A percentile compares a stretch with the other conserved stretches of the same genome.
Conservation (phyloP, 2,797 vertebrate genomes). For the Falco cherrug region DNA sequence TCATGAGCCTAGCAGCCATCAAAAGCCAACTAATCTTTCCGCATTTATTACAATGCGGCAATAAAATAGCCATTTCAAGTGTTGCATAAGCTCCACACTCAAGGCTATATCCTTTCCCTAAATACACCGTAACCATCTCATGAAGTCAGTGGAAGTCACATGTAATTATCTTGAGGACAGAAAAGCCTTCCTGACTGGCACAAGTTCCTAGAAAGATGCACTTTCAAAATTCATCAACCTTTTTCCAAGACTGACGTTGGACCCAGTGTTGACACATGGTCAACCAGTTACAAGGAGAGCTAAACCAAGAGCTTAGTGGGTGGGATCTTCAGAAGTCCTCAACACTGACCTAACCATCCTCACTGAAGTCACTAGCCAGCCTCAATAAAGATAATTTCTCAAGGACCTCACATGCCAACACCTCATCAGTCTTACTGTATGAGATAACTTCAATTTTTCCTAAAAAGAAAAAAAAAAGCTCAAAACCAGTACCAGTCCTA, state of each 20-base stretch:
- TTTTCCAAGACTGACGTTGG: background rate
- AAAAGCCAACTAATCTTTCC: background rate
- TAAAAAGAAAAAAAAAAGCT: background rate
- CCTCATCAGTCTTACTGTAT: accelerated
- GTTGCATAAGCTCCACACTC: background rate
- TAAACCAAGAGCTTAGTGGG: accelerated
- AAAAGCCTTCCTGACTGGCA: background rate
- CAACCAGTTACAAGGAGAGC: background rate
- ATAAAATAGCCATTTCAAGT: background rate
- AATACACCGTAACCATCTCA: accelerated
- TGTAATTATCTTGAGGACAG: background rate
- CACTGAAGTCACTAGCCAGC: background rate
- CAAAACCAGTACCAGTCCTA: background rate
- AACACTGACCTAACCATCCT: background rate
- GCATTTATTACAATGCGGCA: accelerated
- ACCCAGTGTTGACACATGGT: accelerated
- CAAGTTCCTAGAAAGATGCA: background rate
- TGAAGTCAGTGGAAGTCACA: background rate
- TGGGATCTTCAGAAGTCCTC: background rate
- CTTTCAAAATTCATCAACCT: background rate
- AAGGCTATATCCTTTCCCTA: background rate
- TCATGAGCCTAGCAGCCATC: background rate
- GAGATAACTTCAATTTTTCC: background rate
- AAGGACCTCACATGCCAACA: background rate
- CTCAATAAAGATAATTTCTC: background rate